Conservation (phyloP, 2,797 vertebrate genomes). For the Pampus argenteus region DNA sequence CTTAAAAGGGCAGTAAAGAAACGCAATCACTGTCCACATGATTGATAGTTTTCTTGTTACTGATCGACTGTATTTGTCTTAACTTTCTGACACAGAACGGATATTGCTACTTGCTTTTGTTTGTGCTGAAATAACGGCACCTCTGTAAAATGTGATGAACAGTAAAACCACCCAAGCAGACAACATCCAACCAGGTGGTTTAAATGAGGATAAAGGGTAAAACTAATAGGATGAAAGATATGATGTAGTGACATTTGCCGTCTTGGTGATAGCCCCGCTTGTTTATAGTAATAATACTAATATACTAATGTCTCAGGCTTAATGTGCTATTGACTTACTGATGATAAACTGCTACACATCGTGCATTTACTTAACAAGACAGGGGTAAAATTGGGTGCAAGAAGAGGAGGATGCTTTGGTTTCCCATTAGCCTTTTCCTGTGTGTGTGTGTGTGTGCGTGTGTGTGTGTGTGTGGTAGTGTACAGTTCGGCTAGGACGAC, state of each 20-base stretch:
- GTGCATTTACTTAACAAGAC: constrained; percentile 56
- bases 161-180: constrained; percentile 1
- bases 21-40: not conserved
- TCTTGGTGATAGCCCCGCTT: constrained; percentile 52
- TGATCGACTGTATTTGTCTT: not conserved
- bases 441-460: constrained; percentile 29
- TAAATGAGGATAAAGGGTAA: constrained; percentile 38
- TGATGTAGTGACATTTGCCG: constrained; percentile 4
- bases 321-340: constrained; percentile 68
- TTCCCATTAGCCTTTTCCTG: constrained; percentile 45
- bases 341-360: constrained; percentile 53
- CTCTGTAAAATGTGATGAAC: not conserved
- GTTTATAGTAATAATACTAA: constrained; percentile 56
- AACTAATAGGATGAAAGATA: too few species aligned
- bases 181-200: constrained; percentile 3
- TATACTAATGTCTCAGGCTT: constrained; percentile 47
- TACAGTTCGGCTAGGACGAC: constrained; percentile 31
- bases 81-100: not conserved
- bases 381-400: constrained; percentile 57
- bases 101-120: not conserved
- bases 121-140: not conserved
- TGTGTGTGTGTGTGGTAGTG: constrained; percentile 28
- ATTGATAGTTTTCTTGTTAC: not conserved
- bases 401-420: constrained; percentile 41
- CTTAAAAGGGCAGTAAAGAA: not conserved